Conservation (phyloP, 2,888 invertebrate species). For the Formica aserva region DNA sequence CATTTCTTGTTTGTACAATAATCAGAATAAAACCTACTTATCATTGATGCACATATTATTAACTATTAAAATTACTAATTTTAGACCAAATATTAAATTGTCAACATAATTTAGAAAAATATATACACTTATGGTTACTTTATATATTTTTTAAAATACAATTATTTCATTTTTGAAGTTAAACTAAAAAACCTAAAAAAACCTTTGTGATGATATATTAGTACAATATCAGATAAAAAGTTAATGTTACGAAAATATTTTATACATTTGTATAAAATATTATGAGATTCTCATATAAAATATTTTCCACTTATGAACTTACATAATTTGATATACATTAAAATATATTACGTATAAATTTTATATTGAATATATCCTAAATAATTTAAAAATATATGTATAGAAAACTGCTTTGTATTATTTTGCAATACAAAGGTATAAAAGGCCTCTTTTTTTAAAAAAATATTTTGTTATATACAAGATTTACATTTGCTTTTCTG, state of each 20-base stretch:
- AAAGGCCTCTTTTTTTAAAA: constrained; percentile 47
- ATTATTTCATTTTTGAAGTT: neutral
- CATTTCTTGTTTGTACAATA: neutral
- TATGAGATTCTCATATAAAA: constrained; percentile 45
- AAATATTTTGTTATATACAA: constrained; percentile 18
- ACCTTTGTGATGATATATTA: neutral
- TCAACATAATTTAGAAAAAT: neutral
- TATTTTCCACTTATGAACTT: constrained; percentile 8
- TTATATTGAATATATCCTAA: neutral
- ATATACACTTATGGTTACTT: neutral
- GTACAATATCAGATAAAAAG: constrained; percentile 17
- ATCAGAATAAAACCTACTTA: neutral
- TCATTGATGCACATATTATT: neutral
- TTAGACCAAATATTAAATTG: neutral
- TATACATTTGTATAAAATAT: constrained; percentile 23
- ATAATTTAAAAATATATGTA: constrained; percentile 27
- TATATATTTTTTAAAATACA: neutral
- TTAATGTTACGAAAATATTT: neutral
- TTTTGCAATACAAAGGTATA: neutral
- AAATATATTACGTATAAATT: constrained; percentile 9
- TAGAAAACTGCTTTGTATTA: neutral
- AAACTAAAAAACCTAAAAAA: neutral
- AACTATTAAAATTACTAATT: neutral
- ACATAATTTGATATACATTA: too few relatives aligned
- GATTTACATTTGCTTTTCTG: constrained; percentile 45